phyloP scores from a whole-genome alignment of 1,140 invertebrate species.

The Eriosoma lanigerum region DNA sequence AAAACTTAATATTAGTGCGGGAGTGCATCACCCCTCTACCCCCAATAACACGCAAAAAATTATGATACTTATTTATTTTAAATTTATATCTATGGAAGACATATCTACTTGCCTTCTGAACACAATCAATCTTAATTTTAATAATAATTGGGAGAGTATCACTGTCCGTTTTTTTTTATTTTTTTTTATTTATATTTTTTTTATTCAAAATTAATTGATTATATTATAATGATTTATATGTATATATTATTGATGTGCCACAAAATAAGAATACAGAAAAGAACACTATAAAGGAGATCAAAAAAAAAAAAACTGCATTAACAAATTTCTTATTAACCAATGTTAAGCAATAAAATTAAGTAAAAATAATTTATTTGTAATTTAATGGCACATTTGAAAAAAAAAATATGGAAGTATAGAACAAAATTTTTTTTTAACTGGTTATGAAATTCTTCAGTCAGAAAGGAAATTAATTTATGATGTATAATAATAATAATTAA shows the following conservation, averaged over 20 bases:
- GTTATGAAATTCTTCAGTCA: constrained; percentile 46
- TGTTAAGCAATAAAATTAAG: constrained; percentile 40
- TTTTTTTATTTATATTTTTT: neutral
- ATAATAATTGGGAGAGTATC: constrained; percentile 49
- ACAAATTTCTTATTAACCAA: constrained; percentile 16
- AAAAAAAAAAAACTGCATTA: constrained; percentile 30
- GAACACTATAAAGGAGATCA: constrained; percentile 48
- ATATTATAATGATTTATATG: constrained; percentile 4
- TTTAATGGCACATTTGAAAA: constrained; percentile 50
- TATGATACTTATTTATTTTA: constrained; percentile 24
- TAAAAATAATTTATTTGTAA: constrained; percentile 48
- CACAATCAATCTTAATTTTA: constrained; percentile 49
- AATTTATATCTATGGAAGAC: constrained; percentile 51
- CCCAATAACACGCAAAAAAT: neutral
- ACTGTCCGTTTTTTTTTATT: constrained; percentile 20
- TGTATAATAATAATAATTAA: constrained; percentile 13
- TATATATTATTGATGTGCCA: constrained; percentile 44
- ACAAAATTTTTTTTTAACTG: constrained; percentile 37
- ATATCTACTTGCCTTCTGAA: constrained; percentile 51
- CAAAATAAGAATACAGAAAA: constrained; percentile 40
- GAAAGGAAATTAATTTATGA: constrained; percentile 41
- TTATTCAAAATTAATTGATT: constrained; percentile 29
- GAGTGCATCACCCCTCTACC: constrained; percentile 32
- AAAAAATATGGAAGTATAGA: constrained; percentile 46
- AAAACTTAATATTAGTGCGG: constrained; percentile 47